Percentiles rank a stretch among this genome's conserved stretches.
phyloP scores from a whole-genome alignment of 2,797 vertebrate genomes.

The Balearica regulorum region DNA sequence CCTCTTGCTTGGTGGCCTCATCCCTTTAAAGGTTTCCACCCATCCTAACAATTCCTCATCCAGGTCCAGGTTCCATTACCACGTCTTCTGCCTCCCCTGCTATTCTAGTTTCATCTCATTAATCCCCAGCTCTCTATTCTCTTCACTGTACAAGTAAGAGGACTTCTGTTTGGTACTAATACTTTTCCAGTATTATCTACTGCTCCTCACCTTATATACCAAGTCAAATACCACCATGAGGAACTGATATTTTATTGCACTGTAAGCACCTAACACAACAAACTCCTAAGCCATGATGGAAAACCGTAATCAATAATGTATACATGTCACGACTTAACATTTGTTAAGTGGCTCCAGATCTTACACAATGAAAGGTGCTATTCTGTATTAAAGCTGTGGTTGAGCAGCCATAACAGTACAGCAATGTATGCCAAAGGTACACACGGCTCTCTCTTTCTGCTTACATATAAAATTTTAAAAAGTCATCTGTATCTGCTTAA shows the following conservation, averaged over 20 bases:
- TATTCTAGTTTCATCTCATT: not conserved
- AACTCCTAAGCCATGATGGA: not conserved
- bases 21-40: not conserved
- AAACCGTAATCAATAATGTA: not conserved
- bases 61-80: not conserved
- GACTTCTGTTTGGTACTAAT: not conserved
- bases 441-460: not conserved
- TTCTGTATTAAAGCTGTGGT: not conserved
- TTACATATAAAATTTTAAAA: not conserved
- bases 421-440: not conserved
- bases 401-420: not conserved
- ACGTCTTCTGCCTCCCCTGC: not conserved
- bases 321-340: not conserved
- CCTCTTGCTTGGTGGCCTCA: not conserved
- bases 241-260: not conserved
- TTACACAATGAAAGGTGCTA: not conserved
- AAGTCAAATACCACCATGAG: not conserved
- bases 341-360: not conserved
- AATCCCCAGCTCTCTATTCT: not conserved
- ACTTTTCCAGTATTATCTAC: not conserved
- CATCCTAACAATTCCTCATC: not conserved
- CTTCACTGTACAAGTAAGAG: not conserved
- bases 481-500: not conserved
- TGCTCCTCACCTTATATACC: not conserved
- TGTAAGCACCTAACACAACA: not conserved